Evolutionary conservation across 2,797 vertebrate genomes (phyloP).

Genomic region (Spinibarbus caldwelli): DNA sequence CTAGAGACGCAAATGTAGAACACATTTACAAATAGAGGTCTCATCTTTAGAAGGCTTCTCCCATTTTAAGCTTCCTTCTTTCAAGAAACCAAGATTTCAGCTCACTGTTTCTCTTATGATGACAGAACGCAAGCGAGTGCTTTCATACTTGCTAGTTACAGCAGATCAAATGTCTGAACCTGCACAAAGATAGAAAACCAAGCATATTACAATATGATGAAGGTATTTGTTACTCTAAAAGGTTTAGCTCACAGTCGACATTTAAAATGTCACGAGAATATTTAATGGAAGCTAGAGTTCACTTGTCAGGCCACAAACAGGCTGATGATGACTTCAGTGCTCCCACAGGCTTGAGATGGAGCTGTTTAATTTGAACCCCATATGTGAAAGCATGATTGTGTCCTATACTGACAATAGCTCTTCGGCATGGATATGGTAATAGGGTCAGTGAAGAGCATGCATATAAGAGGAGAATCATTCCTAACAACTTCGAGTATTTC

Average conservation of each 20-base stretch:
- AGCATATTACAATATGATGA: not conserved
- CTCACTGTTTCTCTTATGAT: not conserved
- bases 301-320: slow-evolving; percentile 40
- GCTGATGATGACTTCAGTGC: slow-evolving; percentile 12
- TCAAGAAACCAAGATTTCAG: not conserved
- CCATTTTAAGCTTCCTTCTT: not conserved
- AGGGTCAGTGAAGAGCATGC: slow-evolving; percentile 29
- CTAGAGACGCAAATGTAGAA: not conserved
- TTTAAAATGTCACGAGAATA: slow-evolving; percentile 18
- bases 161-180: slow-evolving; percentile 4
- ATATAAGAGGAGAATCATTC: slow-evolving; percentile 28
- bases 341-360: slow-evolving; percentile 26
- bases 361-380: slow-evolving; percentile 22
- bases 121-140: not conserved
- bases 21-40: not conserved
- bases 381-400: slow-evolving; percentile 20
- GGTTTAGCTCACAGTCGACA: not conserved
- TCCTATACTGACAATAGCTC: slow-evolving; percentile 26
- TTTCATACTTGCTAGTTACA: not conserved
- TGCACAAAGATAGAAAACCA: not conserved
- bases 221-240: slow-evolving; percentile 28
- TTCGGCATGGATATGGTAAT: slow-evolving; percentile 15
- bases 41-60: not conserved
- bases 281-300: slow-evolving; percentile 43
- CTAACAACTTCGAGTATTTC: slow-evolving; percentile 33